Evolutionary conservation across 2,797 vertebrate species (phyloP).

Genomic region (Acrocephalus scirpaceus): DNA sequence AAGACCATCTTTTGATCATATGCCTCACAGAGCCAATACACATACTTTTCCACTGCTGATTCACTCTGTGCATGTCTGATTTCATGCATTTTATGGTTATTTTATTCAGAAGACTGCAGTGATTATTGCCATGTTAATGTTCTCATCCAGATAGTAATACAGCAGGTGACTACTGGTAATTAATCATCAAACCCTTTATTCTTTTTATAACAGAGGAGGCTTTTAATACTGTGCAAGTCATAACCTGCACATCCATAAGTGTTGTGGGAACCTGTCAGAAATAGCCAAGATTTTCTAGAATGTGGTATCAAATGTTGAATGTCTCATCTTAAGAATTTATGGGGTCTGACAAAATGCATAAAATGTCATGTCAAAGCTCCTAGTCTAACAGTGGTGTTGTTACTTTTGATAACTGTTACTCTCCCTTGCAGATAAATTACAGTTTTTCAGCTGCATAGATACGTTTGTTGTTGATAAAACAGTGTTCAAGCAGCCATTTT

Average conservation of each 20-base stretch:
- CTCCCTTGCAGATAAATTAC: background rate
- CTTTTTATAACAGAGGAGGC: background rate
- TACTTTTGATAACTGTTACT: background rate
- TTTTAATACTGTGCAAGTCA: background rate
- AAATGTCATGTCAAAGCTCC: background rate
- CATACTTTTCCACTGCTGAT: background rate
- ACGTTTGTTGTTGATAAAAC: background rate
- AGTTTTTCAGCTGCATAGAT: background rate
- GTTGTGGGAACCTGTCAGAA: background rate
- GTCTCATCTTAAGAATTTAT: background rate
- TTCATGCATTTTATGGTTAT: background rate
- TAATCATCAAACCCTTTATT: constrained; percentile 35
- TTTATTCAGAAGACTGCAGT: constrained; percentile 31
- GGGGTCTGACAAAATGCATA: background rate
- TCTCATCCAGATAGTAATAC: constrained; percentile 23
- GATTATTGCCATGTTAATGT: constrained; percentile 11
- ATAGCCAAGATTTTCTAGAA: background rate
- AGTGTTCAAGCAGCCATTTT: background rate
- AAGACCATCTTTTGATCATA: constrained; percentile 1
- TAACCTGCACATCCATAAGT: background rate
- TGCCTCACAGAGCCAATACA: background rate
- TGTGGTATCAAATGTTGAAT: background rate
- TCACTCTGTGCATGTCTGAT: background rate
- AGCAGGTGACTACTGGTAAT: constrained; percentile 24
- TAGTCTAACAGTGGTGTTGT: background rate